phyloP scores from a whole-genome alignment of 2,888 invertebrate species.

The Gasteruption jaculator region DNA sequence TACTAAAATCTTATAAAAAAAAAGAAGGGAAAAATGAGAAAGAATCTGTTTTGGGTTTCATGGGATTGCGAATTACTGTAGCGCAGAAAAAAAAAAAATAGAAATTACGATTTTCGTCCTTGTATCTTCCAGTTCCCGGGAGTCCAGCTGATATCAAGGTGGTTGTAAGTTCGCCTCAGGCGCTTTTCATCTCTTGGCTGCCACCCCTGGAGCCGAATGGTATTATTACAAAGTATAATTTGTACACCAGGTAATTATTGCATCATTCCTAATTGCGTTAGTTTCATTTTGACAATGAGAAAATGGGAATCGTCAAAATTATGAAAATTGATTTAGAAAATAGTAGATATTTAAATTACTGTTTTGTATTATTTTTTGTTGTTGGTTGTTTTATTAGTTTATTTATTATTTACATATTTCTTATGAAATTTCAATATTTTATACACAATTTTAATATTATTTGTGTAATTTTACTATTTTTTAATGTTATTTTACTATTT shows the following conservation, averaged over 20 bases:
- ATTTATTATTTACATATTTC: not conserved
- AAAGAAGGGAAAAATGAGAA: too few relatives aligned
- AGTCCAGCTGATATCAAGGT: conserved; percentile 77
- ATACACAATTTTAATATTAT: too few relatives aligned
- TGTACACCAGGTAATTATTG: conserved; percentile 58
- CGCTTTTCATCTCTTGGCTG: conserved; percentile 74
- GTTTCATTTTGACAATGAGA: conserved; percentile 1
- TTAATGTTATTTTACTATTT: too few relatives aligned
- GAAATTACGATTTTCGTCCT: conserved; percentile 4
- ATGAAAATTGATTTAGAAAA: not conserved
- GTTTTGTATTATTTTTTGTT: conserved; percentile 5
- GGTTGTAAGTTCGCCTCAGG: conserved; percentile 69
- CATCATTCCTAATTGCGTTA: not conserved
- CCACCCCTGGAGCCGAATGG: conserved; percentile 74
- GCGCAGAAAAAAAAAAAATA: conserved; percentile 10
- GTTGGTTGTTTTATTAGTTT: not conserved
- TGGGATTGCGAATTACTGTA: too few relatives aligned
- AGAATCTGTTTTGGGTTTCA: too few relatives aligned
- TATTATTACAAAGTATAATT: conserved; percentile 69
- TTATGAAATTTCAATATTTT: not conserved
- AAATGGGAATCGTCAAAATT: too few relatives aligned
- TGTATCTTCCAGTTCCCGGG: conserved; percentile 62
- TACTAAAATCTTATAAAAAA: too few relatives aligned
- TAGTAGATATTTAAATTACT: not conserved
- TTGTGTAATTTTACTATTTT: conserved; percentile 1